Base-by-base conservation (phyloP, 2,113 vertebrate genomes). In the Cottus gobio region DNA sequence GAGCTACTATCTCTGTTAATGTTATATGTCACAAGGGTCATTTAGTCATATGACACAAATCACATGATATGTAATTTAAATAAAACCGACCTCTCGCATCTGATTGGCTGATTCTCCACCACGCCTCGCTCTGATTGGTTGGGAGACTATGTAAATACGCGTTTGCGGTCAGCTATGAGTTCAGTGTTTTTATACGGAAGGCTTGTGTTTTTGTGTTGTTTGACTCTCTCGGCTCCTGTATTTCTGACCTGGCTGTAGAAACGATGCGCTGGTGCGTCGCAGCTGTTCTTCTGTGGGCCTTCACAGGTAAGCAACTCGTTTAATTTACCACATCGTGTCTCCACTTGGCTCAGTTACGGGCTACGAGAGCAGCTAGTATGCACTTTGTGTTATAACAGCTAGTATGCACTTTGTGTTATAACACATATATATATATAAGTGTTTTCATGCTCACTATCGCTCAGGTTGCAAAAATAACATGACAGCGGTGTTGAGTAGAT, bases 221-320 rank as follows among this genome's bases (percentile, higher is more conserved):
- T 18, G 26, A 5, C 20, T 28, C 15, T 1, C 24, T 36, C 8
- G 3, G 42, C 3, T 3, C 0, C 9, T 10, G 18, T 4, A 0
- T 31, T n/a, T 20, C 37, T 68, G 5, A 34, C 0, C 34, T 24
- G 2, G 28, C 6, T 26, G 50, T 1, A 6, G 54, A 26, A 34
- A 83, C 3, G 5, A 93, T 94, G 92, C 63, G 7, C 54, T 69
- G 85, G 57, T 65, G 24, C 46, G 15, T 80, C 34, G 80, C 61
- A 12, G 81, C 54, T 4, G 71, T 78, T 54, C 16, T 94, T 61
- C 15, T 93, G 68, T 77, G 63, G 44, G 68, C 82, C 65, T 69
- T 58, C 10, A 28, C 24, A 65, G 93, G 94, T 95, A 90, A 90
- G 77, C 1, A 8, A 16, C 0, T 46, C 24, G 2, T 60, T 71